These are phyloP conservation scores for Busseola fusca DNA, from an alignment of 2,888 invertebrate species.

Conservation along the genomic window DNA sequence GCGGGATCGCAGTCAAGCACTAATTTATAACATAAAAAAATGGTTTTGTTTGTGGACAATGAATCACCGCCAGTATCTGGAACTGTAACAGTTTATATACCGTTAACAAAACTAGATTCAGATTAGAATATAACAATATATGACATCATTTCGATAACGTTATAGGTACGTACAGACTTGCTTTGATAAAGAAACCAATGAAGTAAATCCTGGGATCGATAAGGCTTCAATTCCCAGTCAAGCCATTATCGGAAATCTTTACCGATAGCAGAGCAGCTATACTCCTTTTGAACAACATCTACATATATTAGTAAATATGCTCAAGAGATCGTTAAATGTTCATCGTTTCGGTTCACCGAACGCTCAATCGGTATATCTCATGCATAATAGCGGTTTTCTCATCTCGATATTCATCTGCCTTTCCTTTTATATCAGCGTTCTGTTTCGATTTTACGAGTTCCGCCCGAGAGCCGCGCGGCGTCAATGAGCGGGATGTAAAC, in stretches of 20 bases:
- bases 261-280: slow-evolving; percentile 1
- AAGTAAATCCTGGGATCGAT: slow-evolving; percentile 13
- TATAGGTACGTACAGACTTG: background rate
- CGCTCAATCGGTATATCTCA: slow-evolving; percentile 67
- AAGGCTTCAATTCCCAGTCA: slow-evolving; percentile 18
- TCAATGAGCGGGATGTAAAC: slow-evolving; percentile 78
- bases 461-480: slow-evolving; percentile 74
- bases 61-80: too few relatives aligned
- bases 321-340: slow-evolving; percentile 47
- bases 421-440: slow-evolving; percentile 82
- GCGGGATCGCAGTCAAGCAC: too few relatives aligned
- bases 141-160: slow-evolving; percentile 22
- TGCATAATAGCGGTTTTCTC: slow-evolving; percentile 81
- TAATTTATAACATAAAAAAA: too few relatives aligned
- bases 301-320: slow-evolving; percentile 16
- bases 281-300: slow-evolving; percentile 12
- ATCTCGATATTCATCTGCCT: slow-evolving; percentile 85
- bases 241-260: background rate
- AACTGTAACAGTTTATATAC: background rate
- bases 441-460: slow-evolving; percentile 85
- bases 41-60: too few relatives aligned
- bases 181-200: slow-evolving; percentile 3
- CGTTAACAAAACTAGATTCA: slow-evolving; percentile 7
- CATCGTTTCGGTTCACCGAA: slow-evolving; percentile 53
- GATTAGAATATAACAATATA: slow-evolving; percentile 14